Evolutionary conservation across 1,140 invertebrate species (phyloP).

Genomic region (Samia ricini): DNA sequence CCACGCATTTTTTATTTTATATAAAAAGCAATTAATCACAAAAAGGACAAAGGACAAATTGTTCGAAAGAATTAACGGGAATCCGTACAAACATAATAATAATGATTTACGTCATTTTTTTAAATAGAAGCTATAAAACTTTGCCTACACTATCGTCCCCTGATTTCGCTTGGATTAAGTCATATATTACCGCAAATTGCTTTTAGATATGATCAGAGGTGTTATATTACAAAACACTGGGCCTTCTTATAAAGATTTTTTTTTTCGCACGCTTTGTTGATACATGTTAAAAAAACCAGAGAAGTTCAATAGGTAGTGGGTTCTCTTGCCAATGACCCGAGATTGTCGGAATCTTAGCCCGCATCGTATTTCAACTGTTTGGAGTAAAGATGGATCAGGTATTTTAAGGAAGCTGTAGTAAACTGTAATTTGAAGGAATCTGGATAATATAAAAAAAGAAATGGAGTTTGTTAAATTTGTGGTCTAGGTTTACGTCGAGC

Average conservation of each 20-base stretch:
- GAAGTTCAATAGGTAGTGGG: background rate
- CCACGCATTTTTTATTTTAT: no score
- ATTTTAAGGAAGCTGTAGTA: no score
- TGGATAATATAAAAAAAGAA: no score
- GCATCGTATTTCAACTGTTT: no score
- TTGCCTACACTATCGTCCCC: background rate
- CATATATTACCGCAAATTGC: constrained; percentile 72
- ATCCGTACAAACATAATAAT: background rate
- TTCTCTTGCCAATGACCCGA: background rate
- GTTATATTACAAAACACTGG: constrained; percentile 20
- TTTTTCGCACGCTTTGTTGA: background rate
- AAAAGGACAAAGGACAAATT: constrained; percentile 4
- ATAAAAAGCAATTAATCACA: constrained; percentile 3
- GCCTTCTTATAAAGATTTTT: background rate
- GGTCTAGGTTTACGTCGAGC: no score
- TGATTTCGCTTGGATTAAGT: constrained; percentile 47
- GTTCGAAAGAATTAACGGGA: background rate
- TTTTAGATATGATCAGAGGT: constrained; percentile 51
- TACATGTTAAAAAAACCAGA: background rate
- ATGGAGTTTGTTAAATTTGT: no score
- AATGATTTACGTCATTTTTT: constrained; percentile 3
- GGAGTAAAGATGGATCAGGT: no score
- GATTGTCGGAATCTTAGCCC: no score
- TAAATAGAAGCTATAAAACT: background rate
- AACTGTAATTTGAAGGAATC: no score